Conservation (phyloP, 92 coral and sea anemone genomes). For the Siderastrea siderea region DNA sequence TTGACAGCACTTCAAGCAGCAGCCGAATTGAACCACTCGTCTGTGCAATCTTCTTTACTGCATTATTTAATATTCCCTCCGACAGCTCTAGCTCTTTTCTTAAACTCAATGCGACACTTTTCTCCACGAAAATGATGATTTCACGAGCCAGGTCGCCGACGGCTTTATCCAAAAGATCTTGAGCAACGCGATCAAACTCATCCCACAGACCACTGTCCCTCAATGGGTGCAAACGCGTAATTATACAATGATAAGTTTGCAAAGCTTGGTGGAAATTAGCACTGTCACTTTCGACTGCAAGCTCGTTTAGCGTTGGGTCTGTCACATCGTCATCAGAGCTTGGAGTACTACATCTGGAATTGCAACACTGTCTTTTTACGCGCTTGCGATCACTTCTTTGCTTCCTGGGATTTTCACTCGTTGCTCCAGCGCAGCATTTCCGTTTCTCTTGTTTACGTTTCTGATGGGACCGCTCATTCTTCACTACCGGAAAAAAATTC, state of each 20-base stretch:
- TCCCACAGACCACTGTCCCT: slow-evolving; percentile 6
- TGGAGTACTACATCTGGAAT: not conserved
- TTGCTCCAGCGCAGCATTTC: not conserved
- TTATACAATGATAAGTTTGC: no score
- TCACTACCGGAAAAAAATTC: no score
- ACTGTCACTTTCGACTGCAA: not conserved
- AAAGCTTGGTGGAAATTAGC: no score
- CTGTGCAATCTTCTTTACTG: not conserved
- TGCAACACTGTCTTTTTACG: not conserved
- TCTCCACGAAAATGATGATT: slow-evolving; percentile 4
- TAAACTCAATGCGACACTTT: not conserved
- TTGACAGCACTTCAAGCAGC: not conserved
- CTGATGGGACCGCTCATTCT: not conserved
- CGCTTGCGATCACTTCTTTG: not conserved
- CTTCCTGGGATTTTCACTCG: not conserved
- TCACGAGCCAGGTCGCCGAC: not conserved
- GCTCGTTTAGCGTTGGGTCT: not conserved
- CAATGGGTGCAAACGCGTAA: no score
- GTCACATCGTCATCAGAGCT: not conserved
- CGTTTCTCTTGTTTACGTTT: not conserved
- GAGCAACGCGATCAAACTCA: not conserved
- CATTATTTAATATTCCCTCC: not conserved
- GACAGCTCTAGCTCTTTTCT: slow-evolving; percentile 4
- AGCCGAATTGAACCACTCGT: slow-evolving; percentile 7
- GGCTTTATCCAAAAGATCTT: not conserved